A percentile compares a stretch with the other conserved stretches of the same genome.
phyloP scores from a whole-genome alignment of 1,140 invertebrate species.

The Popillia japonica region DNA sequence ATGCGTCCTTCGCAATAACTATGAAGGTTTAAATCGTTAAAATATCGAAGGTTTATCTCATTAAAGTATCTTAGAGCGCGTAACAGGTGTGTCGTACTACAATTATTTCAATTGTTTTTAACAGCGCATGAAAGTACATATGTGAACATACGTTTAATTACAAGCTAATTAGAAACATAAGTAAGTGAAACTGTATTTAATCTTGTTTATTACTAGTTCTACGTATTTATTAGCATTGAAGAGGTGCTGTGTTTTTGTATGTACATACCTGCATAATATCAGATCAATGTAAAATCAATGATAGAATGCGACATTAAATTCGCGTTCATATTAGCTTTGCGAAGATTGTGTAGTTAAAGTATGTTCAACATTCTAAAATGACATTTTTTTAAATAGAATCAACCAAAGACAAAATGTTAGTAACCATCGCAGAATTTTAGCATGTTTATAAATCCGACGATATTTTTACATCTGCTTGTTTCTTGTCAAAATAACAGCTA shows the following conservation, averaged over 20 bases:
- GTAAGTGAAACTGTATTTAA: background rate
- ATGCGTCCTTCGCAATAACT: background rate
- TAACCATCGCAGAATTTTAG: too few species aligned
- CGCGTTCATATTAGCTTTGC: background rate
- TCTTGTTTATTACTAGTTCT: background rate
- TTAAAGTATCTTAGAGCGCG: background rate
- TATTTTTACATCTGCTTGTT: too few species aligned
- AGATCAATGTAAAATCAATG: background rate
- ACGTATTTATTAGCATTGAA: background rate
- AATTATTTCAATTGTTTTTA: slow-evolving; percentile 3
- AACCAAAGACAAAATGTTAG: too few species aligned
- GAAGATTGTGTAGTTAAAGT: too few species aligned
- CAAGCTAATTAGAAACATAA: background rate
- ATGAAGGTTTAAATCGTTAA: background rate
- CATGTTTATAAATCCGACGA: too few species aligned
- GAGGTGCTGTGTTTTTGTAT: background rate
- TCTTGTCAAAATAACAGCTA: too few species aligned
- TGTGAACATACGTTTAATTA: background rate
- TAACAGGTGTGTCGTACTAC: slow-evolving; percentile 5
- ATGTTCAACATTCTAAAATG: too few species aligned
- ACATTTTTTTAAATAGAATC: too few species aligned
- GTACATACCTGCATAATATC: background rate
- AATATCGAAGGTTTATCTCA: background rate
- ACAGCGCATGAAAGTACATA: background rate
- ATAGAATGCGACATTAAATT: too few species aligned